These are phyloP conservation scores for Empis stercorea DNA, from an alignment of 2,888 invertebrate species.

Conservation along the genomic window DNA sequence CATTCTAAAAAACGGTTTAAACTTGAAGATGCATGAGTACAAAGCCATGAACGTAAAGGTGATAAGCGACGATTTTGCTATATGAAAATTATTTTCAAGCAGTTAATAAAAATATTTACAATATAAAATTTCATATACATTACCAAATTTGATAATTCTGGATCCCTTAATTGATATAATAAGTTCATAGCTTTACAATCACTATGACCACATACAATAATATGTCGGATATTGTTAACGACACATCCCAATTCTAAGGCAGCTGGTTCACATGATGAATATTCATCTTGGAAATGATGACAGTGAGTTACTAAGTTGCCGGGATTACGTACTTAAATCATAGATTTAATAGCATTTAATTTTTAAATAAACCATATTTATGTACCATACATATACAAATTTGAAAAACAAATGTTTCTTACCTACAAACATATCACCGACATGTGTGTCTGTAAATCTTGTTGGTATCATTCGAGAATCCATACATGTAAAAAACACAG, in stretches of 20 bases:
- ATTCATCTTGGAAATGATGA: constrained; percentile 71
- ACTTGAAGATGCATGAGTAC: constrained; percentile 71
- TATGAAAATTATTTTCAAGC: not conserved
- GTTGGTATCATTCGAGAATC: constrained; percentile 96
- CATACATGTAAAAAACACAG: constrained; percentile 96
- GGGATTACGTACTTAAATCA: constrained; percentile 71
- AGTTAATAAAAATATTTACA: too few relatives aligned
- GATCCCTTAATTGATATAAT: constrained; percentile 67
- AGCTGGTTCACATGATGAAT: constrained; percentile 89
- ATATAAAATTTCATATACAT: constrained; percentile 13
- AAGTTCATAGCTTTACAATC: constrained; percentile 98
- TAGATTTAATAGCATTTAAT: not conserved
- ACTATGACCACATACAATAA: constrained; percentile 94
- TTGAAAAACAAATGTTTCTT: constrained; percentile 23
- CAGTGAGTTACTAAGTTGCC: constrained; percentile 92
- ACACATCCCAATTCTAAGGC: constrained; percentile 91
- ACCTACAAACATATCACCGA: constrained; percentile 98
- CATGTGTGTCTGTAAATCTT: constrained; percentile 85
- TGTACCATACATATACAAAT: too few relatives aligned
- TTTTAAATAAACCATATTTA: constrained; percentile 1
- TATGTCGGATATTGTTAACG: constrained; percentile 77
- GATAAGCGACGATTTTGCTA: constrained; percentile 65
- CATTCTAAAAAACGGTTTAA: constrained; percentile 70
- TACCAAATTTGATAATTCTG: constrained; percentile 58
- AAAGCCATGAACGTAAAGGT: constrained; percentile 83